Conservation (phyloP, 2,797 vertebrate genomes). For the Darevskia nairensis region DNA sequence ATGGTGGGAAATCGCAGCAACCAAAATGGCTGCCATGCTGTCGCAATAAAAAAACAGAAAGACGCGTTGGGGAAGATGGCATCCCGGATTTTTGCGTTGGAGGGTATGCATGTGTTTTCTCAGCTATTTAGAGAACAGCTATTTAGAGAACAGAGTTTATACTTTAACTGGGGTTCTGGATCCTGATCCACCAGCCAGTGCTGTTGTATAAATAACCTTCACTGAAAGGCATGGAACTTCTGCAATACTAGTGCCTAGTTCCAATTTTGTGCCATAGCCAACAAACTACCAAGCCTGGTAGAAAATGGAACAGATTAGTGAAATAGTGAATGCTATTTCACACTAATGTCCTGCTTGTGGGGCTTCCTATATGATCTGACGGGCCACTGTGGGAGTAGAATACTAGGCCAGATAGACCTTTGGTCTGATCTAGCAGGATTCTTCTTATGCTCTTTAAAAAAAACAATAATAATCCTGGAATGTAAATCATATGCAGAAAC, state of each 20-base stretch:
- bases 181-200: background rate
- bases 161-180: background rate
- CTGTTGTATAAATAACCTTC: background rate
- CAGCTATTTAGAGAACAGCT: background rate
- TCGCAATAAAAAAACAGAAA: no score
- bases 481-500: conserved; percentile 34
- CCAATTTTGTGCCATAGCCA: background rate
- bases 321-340: background rate
- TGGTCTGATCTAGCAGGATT: background rate
- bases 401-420: background rate
- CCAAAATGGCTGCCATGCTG: no score
- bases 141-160: background rate
- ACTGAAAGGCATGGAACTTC: background rate
- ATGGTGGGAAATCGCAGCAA: no score
- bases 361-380: background rate
- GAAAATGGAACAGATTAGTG: background rate
- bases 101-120: background rate
- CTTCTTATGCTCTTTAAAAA: background rate
- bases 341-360: background rate
- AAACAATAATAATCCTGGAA: conserved; percentile 16
- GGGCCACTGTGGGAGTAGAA: background rate
- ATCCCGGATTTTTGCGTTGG: no score
- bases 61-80: no score
- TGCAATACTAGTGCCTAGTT: no score
- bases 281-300: background rate